Evolutionary conservation across 2,113 vertebrate genomes (phyloP).

Genomic region (Mionectes macconnelli): DNA sequence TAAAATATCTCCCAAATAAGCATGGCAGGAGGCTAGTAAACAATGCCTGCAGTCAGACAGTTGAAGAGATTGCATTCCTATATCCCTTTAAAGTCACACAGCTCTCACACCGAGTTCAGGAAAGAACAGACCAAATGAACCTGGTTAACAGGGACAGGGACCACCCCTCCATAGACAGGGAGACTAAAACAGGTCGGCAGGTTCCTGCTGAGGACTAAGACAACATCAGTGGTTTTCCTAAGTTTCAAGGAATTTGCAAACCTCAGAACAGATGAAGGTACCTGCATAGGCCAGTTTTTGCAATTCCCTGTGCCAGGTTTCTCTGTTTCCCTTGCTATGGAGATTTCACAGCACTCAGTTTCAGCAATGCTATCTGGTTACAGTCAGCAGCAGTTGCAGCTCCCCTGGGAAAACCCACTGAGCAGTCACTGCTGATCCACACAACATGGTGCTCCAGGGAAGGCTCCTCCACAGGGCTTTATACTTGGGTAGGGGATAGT

Average conservation of each 20-base stretch:
- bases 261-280: background rate
- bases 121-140: background rate
- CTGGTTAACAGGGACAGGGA: background rate
- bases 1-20: background rate
- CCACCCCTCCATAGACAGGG: background rate
- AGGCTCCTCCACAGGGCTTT: background rate
- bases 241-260: background rate
- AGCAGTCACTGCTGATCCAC: background rate
- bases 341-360: background rate
- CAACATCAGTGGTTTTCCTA: background rate
- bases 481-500: background rate
- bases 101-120: background rate
- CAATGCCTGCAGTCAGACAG: background rate
- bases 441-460: background rate
- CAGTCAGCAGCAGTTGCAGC: background rate
- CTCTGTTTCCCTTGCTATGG: background rate
- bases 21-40: background rate
- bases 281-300: fast-evolving
- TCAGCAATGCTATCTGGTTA: background rate
- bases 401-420: background rate
- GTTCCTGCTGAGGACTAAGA: background rate
- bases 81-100: background rate
- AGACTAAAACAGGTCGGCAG: background rate
- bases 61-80: background rate
- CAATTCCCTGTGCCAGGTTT: background rate